These are phyloP conservation scores for Smittia sp. DNA, from an alignment of 2,888 invertebrate genomes.

Conservation along the genomic window DNA sequence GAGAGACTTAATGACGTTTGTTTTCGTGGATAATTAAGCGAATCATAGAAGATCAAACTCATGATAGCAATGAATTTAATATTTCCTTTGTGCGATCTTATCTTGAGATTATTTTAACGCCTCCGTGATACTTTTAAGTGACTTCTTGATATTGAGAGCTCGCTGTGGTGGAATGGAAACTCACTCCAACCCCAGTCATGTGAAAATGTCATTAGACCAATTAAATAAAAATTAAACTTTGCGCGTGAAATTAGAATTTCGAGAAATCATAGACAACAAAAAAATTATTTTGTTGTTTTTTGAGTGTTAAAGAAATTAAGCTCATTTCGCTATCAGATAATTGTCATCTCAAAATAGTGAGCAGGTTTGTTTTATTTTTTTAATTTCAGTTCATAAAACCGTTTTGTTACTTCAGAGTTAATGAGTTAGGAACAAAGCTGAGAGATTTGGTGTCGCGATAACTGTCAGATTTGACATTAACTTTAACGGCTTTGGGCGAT, in stretches of 20 bases:
- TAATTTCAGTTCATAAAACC: constrained; percentile 14
- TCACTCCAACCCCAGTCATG: not conserved
- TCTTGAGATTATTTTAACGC: constrained; percentile 40
- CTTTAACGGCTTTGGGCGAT: constrained; percentile 21
- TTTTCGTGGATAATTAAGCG: constrained; percentile 40
- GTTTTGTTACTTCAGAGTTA: constrained; percentile 31
- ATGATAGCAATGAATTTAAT: constrained; percentile 31
- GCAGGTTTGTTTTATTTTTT: not conserved
- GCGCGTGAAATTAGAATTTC: not conserved
- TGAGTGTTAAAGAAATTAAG: constrained; percentile 38
- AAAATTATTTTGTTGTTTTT: not conserved
- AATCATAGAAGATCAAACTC: constrained; percentile 29
- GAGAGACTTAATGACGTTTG: constrained; percentile 17
- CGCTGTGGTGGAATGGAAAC: not conserved
- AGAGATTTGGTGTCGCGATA: constrained; percentile 30
- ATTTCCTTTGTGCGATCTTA: constrained; percentile 32
- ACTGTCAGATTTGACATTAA: constrained; percentile 33
- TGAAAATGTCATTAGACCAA: constrained; percentile 40
- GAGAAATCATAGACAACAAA: not conserved
- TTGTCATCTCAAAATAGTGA: constrained; percentile 28
- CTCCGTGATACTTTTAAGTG: constrained; percentile 40
- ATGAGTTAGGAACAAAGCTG: constrained; percentile 28
- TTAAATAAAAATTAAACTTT: constrained; percentile 40
- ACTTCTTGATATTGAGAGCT: constrained; percentile 7
- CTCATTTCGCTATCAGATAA: constrained; percentile 36